A percentile compares a stretch with the other conserved stretches of the same genome.
phyloP scores from a whole-genome alignment of 2,888 invertebrate genomes.

The Seira sanloemensis region DNA sequence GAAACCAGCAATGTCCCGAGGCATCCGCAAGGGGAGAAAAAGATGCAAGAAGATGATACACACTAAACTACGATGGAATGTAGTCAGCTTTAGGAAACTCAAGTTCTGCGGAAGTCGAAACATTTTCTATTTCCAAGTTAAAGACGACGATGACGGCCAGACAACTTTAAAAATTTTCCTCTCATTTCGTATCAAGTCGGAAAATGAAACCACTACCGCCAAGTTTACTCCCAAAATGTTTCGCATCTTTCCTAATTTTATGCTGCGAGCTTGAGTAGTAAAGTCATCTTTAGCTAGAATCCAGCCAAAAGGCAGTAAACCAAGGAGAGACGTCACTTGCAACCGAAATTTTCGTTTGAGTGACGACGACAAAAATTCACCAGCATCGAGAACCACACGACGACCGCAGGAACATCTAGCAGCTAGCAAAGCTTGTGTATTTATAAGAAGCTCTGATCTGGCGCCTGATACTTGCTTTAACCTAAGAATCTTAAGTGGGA shows the following conservation, averaged over 20 bases:
- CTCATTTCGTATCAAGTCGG: background rate
- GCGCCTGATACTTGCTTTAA: constrained; percentile 74
- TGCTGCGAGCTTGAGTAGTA: background rate
- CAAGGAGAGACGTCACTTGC: constrained; percentile 31
- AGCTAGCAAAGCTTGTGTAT: no score
- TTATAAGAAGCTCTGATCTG: constrained; percentile 69
- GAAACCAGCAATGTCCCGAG: constrained; percentile 59
- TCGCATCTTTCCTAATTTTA: background rate
- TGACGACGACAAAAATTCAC: constrained; percentile 34
- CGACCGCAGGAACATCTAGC: background rate
- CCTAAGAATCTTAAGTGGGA: constrained; percentile 71
- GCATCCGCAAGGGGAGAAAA: constrained; percentile 29
- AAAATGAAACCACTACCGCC: background rate
- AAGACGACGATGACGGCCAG: background rate
- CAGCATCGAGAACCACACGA: background rate
- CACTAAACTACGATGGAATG: background rate
- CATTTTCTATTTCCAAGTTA: background rate
- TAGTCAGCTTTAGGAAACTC: background rate
- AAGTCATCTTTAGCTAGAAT: background rate
- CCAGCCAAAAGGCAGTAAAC: background rate
- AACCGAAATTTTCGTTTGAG: constrained; percentile 28
- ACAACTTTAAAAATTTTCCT: background rate
- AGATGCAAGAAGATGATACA: constrained; percentile 22
- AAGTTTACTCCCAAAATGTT: background rate
- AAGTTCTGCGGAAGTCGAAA: background rate